A percentile compares a stretch with the other conserved stretches of the same genome.
Evolutionary conservation across 2,888 invertebrate species (phyloP).

Genomic region (Podabrus alpinus): DNA sequence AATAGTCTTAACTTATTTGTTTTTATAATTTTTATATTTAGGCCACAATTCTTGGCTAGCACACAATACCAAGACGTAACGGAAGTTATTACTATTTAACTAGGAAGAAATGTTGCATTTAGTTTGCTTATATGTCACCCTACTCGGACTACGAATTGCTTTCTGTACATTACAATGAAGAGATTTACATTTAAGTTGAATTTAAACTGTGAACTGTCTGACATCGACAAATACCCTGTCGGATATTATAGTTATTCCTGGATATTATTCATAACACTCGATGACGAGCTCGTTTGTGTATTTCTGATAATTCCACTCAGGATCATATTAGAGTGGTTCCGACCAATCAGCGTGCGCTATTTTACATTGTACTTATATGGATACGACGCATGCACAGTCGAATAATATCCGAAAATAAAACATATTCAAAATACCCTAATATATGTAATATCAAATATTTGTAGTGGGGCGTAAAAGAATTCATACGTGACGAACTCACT

Average conservation of each 20-base stretch:
- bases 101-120: background rate
- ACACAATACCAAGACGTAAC: background rate
- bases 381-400: too few relatives aligned
- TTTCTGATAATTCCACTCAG: too few relatives aligned
- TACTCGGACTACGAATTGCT: background rate
- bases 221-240: background rate
- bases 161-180: background rate
- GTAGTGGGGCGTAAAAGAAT: too few relatives aligned
- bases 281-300: too few relatives aligned
- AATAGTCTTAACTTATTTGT: background rate
- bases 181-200: background rate
- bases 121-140: background rate
- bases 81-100: background rate
- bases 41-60: background rate
- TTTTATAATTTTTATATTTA: background rate
- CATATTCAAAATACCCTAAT: too few relatives aligned
- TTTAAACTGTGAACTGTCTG: background rate
- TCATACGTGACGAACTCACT: too few relatives aligned
- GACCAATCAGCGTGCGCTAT: too few relatives aligned
- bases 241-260: background rate
- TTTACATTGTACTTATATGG: too few relatives aligned
- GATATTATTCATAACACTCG: background rate
- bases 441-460: too few relatives aligned
- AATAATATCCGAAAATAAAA: too few relatives aligned
- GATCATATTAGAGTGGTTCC: too few relatives aligned